phyloP scores from a whole-genome alignment of 2,113 vertebrate species.

The Sorex fumeus region DNA sequence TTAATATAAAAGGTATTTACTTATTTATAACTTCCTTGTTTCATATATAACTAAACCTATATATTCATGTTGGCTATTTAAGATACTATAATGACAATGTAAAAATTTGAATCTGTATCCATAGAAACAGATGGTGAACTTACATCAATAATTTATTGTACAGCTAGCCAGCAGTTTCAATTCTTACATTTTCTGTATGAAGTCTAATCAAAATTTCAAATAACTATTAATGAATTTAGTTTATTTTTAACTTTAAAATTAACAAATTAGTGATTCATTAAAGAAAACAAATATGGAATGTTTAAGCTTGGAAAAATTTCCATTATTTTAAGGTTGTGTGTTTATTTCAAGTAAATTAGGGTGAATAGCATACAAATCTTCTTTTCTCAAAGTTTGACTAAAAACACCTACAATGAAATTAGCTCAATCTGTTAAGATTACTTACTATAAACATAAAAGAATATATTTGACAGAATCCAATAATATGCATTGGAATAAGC shows the following conservation, averaged over 20 bases:
- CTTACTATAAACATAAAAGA: neutral
- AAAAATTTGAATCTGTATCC: conserved; percentile 45
- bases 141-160: conserved; percentile 62
- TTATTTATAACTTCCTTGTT: conserved; percentile 30
- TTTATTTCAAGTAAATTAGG: conserved; percentile 17
- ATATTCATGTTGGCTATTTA: conserved; percentile 6
- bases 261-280: neutral
- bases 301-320: neutral
- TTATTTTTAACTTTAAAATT: neutral
- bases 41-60: neutral
- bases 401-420: neutral
- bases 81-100: conserved; percentile 39
- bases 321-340: neutral
- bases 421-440: conserved; percentile 14
- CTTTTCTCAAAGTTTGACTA: neutral
- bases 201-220: neutral
- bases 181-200: conserved; percentile 44
- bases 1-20: neutral
- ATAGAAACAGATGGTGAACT: conserved; percentile 50
- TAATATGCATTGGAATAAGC: neutral
- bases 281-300: too few species aligned
- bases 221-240: conserved; percentile 2
- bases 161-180: conserved; percentile 38
- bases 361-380: neutral
- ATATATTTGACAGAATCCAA: neutral